Evolutionary conservation across 2,888 invertebrate species (phyloP), one percentile per base, ranked within the genome.

Genomic region (Pterobdella sp.): DNA sequence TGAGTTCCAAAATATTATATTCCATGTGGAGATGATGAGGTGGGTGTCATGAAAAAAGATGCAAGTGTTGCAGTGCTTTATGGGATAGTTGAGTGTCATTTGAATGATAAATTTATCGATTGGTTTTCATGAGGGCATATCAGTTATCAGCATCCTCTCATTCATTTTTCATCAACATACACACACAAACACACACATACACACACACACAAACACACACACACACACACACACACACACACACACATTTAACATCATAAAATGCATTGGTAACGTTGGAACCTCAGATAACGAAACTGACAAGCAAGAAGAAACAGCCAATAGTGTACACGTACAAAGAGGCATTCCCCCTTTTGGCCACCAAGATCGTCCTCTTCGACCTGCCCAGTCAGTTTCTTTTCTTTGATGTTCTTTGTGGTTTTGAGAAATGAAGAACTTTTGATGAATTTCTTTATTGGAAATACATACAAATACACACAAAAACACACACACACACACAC

Each of bases 251-350:
- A 42, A 42, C 42, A 42, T 14, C 42, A 42, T 7, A 42, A 42
- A 42, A 7, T 14, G 18, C 42, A 42, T 14, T 18, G 18, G 18
- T 18, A 42, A 18, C 42, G 18, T 14, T 18, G 18, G 10, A 42
- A 42, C 42, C 7, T 52, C 80, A 83, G 83, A 79, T 96, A 75
- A 95, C 94, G 63, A 96, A 96, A 86, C 94, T 95, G 81, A 89
- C 94, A 82, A 93, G 92, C 87, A 95, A 95, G 87, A 95, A 95
- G 88, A 95, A 95, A 88, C 92, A 91, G 42, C 92, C 92, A 34
- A 93, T 81, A 71, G 80, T 94, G 18, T 96, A 96, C 85, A 93
- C 93, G 72, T 95, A 94, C 88, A 89, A 94, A 74, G 93, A 94
- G 85, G 94, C 93, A 80, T 93, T 93, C 85, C 91, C 93, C 35